Base-by-base conservation (phyloP, 2,888 invertebrate species). In the Pollenia amentaria region DNA sequence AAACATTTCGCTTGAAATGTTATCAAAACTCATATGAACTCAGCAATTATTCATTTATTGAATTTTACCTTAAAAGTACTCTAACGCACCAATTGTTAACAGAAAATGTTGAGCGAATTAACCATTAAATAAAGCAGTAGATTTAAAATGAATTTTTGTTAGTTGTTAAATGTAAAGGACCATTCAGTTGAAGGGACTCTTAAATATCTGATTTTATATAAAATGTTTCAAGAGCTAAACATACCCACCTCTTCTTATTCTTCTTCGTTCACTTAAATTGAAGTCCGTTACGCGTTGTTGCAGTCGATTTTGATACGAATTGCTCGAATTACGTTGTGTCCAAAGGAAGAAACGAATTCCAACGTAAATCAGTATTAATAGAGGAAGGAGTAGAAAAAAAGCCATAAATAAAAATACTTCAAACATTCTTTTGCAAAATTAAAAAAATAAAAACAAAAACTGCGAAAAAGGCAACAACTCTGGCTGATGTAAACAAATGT, bases 321-420 rank as follows among this genome's bases (percentile, higher is more conserved):
- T 38, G 12, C 57, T 44, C 11, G 16, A 4, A 44, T 57, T 44
- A 21, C 10, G 14, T n/a, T 29, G 29, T 10, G 57, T 29, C 57
- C 72, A 73, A 73, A 29, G n/a, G n/a, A 60, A 29, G 57, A 60
- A 11, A 29, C 72, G 57, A 2, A 29, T 16, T 9, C 57, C 44
- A 29, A 60, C 44, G n/a, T 21, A 72, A 3, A 72, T 44, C 21
- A 72, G n/a, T 44, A 72, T 44, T n/a, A 72, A 12, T 12, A 72
- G 2, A 8, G 72, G 72, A 7, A 72, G 2, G 10, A 72, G 29
- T 2, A 72, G n/a, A 72, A 72, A 72, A n/a, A 57, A 57, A 38
- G 57, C 55, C 55, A 73, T 57, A 57, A 73, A 42, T 55, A 70
- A 60, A 44, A 60, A 55, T 57, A 46, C 44, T 57, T 73, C 72